Evolutionary conservation across 2,888 invertebrate species (phyloP).

Genomic region (Ochlodes sylvanus): DNA sequence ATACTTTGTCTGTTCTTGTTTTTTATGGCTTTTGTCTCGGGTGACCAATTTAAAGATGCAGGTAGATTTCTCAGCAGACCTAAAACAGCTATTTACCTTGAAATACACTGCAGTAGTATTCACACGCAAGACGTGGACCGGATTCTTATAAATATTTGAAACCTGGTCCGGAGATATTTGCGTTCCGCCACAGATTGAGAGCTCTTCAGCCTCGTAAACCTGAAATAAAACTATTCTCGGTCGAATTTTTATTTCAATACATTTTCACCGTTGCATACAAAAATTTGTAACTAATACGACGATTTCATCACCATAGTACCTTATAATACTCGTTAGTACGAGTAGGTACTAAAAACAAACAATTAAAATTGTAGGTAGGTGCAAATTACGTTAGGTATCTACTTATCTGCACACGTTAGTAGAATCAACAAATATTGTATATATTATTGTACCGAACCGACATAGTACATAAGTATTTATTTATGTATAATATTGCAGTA

Average conservation of each 20-base stretch:
- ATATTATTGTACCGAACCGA: too few relatives aligned
- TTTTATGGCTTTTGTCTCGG: neutral
- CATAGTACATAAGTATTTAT: too few relatives aligned
- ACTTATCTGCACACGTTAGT: too few relatives aligned
- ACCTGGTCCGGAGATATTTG: constrained; percentile 63
- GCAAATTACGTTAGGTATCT: too few relatives aligned
- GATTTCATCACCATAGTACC: too few relatives aligned
- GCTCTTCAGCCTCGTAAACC: constrained; percentile 54
- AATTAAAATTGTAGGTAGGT: too few relatives aligned
- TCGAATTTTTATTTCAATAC: constrained; percentile 68
- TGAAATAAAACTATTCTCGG: constrained; percentile 61
- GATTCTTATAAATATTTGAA: constrained; percentile 78
- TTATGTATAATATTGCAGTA: too few relatives aligned
- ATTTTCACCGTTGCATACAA: constrained; percentile 16
- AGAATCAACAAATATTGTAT: too few relatives aligned
- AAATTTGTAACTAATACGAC: neutral
- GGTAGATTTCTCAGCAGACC: neutral
- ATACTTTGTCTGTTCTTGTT: too few relatives aligned
- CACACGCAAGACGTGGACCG: constrained; percentile 56
- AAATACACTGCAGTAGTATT: constrained; percentile 22
- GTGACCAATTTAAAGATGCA: constrained; percentile 4
- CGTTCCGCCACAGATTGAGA: constrained; percentile 51
- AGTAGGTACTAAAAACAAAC: too few relatives aligned
- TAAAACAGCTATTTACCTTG: constrained; percentile 11
- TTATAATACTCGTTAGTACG: too few relatives aligned